Conservation (phyloP, 2,113 vertebrate species). For the Eclectus roratus region DNA sequence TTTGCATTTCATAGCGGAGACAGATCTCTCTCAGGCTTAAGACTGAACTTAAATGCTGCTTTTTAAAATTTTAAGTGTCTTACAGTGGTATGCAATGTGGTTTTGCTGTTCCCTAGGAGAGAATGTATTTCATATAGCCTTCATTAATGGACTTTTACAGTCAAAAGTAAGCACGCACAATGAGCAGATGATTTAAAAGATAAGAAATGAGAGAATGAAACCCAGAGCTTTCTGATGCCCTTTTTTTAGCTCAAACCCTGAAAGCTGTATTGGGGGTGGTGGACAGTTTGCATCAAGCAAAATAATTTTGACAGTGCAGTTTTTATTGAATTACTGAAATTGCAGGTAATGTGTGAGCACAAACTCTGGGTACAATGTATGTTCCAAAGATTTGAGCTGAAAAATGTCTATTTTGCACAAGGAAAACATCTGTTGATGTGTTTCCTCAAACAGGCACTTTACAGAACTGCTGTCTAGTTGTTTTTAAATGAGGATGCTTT, state of each 20-base stretch:
- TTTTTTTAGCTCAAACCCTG: not conserved
- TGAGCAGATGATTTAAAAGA: not conserved
- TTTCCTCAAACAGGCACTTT: conserved; percentile 62
- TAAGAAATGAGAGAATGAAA: not conserved
- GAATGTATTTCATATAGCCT: conserved; percentile 1
- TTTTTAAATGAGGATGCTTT: conserved; percentile 16
- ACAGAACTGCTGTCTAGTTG: not conserved
- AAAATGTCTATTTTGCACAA: conserved; percentile 49
- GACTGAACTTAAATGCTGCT: conserved; percentile 40
- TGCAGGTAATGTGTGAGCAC: not conserved
- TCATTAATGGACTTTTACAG: not conserved
- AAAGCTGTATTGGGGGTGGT: not conserved
- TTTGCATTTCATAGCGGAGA: not conserved
- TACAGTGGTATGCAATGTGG: not conserved
- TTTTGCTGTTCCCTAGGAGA: not conserved
- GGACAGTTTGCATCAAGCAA: not conserved
- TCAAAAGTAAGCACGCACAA: conserved; percentile 19
- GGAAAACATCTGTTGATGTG: conserved; percentile 40
- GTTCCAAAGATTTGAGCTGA: conserved; percentile 30
- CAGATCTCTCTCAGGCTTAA: not conserved
- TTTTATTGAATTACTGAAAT: not conserved
- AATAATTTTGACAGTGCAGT: not conserved
- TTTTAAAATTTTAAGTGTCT: conserved; percentile 32
- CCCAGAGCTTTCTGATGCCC: not conserved
- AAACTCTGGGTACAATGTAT: not conserved